Percentiles rank a stretch among this genome's conserved stretches.
Evolutionary conservation across 2,888 invertebrate genomes (phyloP).

Genomic region (Lagria hirta): DNA sequence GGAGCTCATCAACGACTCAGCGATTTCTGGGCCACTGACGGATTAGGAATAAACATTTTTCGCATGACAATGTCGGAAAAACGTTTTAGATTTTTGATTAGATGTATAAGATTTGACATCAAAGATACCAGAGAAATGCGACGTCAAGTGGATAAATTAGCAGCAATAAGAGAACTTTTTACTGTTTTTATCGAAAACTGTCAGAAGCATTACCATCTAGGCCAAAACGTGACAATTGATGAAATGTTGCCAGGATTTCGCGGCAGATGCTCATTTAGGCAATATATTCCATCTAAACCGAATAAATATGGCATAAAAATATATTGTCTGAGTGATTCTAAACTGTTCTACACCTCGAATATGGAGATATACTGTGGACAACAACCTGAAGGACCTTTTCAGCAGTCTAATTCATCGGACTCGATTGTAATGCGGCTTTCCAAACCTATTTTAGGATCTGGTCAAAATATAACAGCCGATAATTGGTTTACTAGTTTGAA

Average conservation of each 20-base stretch:
- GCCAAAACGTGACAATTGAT: conserved; percentile 37
- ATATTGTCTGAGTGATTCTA: conserved; percentile 36
- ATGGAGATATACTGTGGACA: conserved; percentile 37
- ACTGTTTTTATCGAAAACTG: conserved; percentile 39
- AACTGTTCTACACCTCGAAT: conserved; percentile 36
- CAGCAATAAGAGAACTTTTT: conserved; percentile 37
- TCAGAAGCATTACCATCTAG: conserved; percentile 29
- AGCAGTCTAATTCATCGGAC: background rate
- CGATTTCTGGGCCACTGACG: conserved; percentile 38
- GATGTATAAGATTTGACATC: conserved; percentile 35
- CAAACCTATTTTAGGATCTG: conserved; percentile 28
- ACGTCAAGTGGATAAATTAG: conserved; percentile 29
- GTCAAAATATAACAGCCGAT: conserved; percentile 40
- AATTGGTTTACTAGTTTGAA: conserved; percentile 37
- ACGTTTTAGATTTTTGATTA: conserved; percentile 35
- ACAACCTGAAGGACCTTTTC: conserved; percentile 36
- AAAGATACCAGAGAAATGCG: conserved; percentile 16
- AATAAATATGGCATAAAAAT: conserved; percentile 41
- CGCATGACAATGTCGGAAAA: conserved; percentile 34
- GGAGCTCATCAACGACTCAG: conserved; percentile 30
- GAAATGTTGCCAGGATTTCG: conserved; percentile 37
- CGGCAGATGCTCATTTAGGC: conserved; percentile 38
- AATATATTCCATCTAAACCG: conserved; percentile 43
- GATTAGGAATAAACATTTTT: conserved; percentile 38
- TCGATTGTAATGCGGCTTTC: conserved; percentile 24